Evolutionary conservation across 2,797 vertebrate genomes (phyloP).

Genomic region (Cyclura pinguis): DNA sequence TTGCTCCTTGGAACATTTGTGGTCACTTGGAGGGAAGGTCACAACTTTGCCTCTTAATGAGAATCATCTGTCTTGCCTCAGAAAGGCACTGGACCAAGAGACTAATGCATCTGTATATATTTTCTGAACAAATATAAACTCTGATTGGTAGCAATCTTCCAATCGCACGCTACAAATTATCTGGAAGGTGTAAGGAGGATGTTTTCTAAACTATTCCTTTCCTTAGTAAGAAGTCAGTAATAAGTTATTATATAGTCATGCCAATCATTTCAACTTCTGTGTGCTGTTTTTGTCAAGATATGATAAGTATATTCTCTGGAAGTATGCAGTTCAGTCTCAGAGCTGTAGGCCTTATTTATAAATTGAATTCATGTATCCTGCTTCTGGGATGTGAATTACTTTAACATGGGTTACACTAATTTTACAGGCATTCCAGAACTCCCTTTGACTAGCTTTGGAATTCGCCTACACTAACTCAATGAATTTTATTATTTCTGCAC

Average conservation of each 20-base stretch:
- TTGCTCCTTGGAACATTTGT: constrained; percentile 26
- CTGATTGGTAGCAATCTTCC: neutral
- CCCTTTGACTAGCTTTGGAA: constrained; percentile 36
- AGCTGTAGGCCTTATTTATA: neutral
- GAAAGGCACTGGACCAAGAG: neutral
- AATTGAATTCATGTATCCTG: neutral
- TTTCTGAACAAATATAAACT: neutral
- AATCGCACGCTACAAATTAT: neutral
- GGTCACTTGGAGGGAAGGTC: neutral
- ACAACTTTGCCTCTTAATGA: constrained; percentile 10
- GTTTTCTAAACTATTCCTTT: neutral
- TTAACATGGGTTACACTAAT: neutral
- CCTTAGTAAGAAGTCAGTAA: neutral
- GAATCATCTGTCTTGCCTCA: constrained; percentile 4
- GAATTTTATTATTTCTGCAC: neutral
- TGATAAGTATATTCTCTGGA: neutral
- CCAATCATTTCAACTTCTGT: neutral
- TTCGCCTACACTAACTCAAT: neutral
- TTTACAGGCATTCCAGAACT: constrained; percentile 28
- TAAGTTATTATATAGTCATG: neutral
- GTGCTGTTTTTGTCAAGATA: neutral
- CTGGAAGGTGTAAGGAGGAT: neutral
- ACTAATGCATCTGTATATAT: neutral
- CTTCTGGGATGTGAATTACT: neutral
- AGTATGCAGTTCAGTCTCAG: neutral